Evolutionary conservation across 2,797 vertebrate genomes (phyloP).

Genomic region (Sebastes hopkinsi): DNA sequence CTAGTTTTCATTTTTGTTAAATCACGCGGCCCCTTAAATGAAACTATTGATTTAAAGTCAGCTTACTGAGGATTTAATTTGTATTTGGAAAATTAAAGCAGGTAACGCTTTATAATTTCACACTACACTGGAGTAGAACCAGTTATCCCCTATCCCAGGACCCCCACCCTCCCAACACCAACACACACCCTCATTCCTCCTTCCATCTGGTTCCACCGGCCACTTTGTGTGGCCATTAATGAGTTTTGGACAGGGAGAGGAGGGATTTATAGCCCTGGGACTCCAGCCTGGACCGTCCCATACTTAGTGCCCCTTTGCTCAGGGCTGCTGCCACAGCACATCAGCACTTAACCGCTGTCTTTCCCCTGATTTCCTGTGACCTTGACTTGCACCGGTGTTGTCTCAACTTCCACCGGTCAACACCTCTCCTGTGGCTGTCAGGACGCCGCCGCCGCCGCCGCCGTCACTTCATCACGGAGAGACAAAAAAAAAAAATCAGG

Average conservation of each 20-base stretch:
- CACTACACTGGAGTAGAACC: slow-evolving; percentile 79
- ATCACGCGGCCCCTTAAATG: slow-evolving; percentile 95
- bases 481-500: slow-evolving; percentile 1
- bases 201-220: slow-evolving; percentile 66
- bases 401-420: slow-evolving; percentile 39
- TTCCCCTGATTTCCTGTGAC: slow-evolving; percentile 53
- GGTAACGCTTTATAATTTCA: slow-evolving; percentile 97
- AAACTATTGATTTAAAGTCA: slow-evolving; percentile 99
- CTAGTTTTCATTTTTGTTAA: slow-evolving; percentile 99
- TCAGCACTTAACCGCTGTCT: slow-evolving; percentile 59
- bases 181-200: slow-evolving; percentile 37
- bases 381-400: slow-evolving; percentile 42
- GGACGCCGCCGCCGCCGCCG: background rate
- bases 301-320: slow-evolving; percentile 58
- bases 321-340: slow-evolving; percentile 58
- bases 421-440: background rate
- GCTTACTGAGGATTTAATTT: slow-evolving; percentile 99
- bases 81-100: slow-evolving; percentile 98
- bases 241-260: slow-evolving; percentile 69
- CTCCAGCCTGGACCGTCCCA: slow-evolving; percentile 61
- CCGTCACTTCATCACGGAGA: slow-evolving; percentile 5
- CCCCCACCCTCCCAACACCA: slow-evolving; percentile 24
- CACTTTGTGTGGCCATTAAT: slow-evolving; percentile 75
- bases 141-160: slow-evolving; percentile 58
- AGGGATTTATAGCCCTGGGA: slow-evolving; percentile 71